phyloP scores from a whole-genome alignment of 2,888 invertebrate genomes.

The Ormyrus pomaceus region DNA sequence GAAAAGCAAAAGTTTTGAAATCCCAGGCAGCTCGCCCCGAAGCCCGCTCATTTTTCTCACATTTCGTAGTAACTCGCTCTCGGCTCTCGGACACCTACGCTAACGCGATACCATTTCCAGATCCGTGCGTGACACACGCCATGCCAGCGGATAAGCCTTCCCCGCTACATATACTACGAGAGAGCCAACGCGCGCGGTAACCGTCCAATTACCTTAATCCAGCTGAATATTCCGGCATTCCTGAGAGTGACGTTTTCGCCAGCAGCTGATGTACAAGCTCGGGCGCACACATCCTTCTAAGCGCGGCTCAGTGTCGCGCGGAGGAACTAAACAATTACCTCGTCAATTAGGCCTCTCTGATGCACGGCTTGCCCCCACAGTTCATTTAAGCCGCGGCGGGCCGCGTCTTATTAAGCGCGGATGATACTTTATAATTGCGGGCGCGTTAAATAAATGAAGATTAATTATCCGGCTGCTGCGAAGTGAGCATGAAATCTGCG shows the following conservation, averaged over 20 bases:
- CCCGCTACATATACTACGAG: no score
- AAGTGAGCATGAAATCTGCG: no score
- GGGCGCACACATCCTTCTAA: slow-evolving; percentile 7
- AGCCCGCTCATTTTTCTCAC: not conserved
- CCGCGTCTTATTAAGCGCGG: not conserved
- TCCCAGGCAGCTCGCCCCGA: no score
- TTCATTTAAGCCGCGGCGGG: not conserved
- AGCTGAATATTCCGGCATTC: slow-evolving; percentile 70
- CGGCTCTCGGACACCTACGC: slow-evolving; percentile 28
- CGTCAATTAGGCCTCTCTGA: not conserved
- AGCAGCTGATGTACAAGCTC: not conserved
- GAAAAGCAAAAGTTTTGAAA: no score
- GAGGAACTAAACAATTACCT: slow-evolving; percentile 31
- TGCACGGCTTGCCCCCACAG: not conserved
- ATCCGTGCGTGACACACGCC: slow-evolving; percentile 60
- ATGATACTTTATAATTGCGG: not conserved
- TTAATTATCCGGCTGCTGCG: no score
- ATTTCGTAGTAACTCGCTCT: not conserved
- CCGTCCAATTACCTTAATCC: slow-evolving; percentile 74
- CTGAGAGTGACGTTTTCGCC: slow-evolving; percentile 31
- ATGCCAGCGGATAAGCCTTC: slow-evolving; percentile 60
- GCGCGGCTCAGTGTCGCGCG: not conserved
- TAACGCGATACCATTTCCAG: slow-evolving; percentile 44
- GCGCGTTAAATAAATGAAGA: no score
- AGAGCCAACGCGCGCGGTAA: slow-evolving; percentile 58